Evolutionary conservation across 2,113 vertebrate genomes (phyloP).

Genomic region (Pseudolaguvia tuberculata): DNA sequence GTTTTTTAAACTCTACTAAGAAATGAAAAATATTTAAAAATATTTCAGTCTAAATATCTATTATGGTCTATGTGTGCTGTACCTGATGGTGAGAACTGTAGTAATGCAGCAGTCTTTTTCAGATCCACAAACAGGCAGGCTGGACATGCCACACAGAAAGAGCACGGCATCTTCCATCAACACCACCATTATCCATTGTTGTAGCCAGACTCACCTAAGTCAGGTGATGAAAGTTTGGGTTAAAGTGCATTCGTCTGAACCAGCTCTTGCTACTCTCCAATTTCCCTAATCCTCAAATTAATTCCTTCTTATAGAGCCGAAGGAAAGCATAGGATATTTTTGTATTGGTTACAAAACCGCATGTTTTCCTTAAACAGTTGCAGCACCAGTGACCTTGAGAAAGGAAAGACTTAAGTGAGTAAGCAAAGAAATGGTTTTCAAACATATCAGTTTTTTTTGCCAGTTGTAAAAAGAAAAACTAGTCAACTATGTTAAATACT

Average conservation of each 20-base stretch:
- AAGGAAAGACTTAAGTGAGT: constrained; percentile 29
- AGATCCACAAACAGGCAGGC: constrained; percentile 52
- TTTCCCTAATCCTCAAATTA: constrained; percentile 63
- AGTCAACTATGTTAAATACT: neutral
- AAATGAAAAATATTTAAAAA: constrained; percentile 55
- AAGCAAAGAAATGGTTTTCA: constrained; percentile 40
- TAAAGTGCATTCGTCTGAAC: constrained; percentile 71
- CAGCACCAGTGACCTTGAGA: constrained; percentile 44
- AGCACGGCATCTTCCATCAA: constrained; percentile 65
- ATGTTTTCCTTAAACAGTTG: constrained; percentile 49
- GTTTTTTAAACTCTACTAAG: constrained; percentile 20
- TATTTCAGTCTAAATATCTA: constrained; percentile 40
- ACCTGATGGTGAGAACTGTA: constrained; percentile 55
- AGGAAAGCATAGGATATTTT: constrained; percentile 53
- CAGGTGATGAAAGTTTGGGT: constrained; percentile 78
- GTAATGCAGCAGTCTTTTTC: constrained; percentile 45
- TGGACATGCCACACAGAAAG: constrained; percentile 66
- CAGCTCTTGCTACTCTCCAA: constrained; percentile 51
- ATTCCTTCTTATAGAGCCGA: constrained; percentile 56
- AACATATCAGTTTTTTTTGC: neutral
- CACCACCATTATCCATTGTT: constrained; percentile 76
- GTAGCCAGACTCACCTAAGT: constrained; percentile 68
- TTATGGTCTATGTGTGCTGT: constrained; percentile 40
- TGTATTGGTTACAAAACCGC: constrained; percentile 51
- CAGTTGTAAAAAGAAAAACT: constrained; percentile 1